phyloP scores from a whole-genome alignment of 2,797 vertebrate genomes.

The Poecile montanus region DNA sequence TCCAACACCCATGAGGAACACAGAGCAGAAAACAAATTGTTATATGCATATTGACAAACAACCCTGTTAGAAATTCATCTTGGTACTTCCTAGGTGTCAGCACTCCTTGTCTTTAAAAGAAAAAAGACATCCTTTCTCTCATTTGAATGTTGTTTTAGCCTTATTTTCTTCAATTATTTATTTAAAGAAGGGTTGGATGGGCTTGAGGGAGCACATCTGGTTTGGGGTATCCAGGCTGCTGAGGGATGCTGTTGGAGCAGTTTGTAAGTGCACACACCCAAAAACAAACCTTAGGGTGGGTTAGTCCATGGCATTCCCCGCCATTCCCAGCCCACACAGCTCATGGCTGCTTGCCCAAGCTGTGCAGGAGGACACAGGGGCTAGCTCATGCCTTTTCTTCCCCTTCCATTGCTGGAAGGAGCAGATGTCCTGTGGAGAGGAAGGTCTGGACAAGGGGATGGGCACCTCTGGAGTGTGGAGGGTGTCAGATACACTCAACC shows the following conservation, averaged over 20 bases:
- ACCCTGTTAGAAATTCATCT: neutral
- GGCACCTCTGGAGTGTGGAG: neutral
- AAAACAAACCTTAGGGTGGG: neutral
- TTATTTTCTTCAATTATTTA: neutral
- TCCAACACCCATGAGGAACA: neutral
- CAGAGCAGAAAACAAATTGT: neutral
- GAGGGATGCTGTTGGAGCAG: neutral
- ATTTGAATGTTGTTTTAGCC: neutral
- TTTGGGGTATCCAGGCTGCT: fast-evolving
- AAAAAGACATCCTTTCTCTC: neutral
- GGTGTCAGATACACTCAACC: neutral
- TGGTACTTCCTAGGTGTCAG: neutral
- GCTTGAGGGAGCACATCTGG: neutral
- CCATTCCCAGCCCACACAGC: neutral
- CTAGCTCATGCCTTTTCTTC: neutral
- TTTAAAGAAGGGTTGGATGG: neutral
- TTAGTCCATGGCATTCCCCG: neutral
- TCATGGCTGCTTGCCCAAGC: neutral
- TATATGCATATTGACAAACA: neutral
- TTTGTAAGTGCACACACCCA: neutral
- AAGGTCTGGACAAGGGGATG: neutral
- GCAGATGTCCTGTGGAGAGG: neutral
- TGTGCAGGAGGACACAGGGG: neutral
- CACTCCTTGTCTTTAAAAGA: neutral
- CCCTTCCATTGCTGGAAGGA: neutral